These are phyloP conservation scores for Ochotona curzoniae DNA, from an alignment of 2,113 vertebrate genomes.

Conservation along the genomic window DNA sequence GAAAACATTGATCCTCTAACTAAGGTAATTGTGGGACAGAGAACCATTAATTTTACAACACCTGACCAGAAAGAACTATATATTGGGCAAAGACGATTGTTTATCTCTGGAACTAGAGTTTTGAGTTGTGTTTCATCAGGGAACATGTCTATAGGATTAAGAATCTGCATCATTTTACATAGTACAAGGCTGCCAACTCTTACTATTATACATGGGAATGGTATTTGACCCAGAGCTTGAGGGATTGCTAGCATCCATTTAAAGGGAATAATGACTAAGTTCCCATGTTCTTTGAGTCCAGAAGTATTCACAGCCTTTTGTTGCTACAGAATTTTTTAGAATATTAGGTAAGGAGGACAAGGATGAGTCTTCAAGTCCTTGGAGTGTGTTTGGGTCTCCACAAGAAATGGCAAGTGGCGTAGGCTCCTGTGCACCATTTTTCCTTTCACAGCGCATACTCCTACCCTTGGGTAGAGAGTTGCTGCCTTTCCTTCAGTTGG, in stretches of 20 bases:
- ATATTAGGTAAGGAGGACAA: conserved; percentile 22
- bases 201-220: conserved; percentile 43
- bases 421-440: neutral
- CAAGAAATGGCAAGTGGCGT: neutral
- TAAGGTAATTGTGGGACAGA: conserved; percentile 53
- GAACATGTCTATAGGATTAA: conserved; percentile 30
- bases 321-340: neutral
- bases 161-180: conserved; percentile 63
- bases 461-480: conserved; percentile 19
- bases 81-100: conserved; percentile 50
- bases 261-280: conserved; percentile 31
- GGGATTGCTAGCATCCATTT: conserved; percentile 39
- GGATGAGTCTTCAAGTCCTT: neutral
- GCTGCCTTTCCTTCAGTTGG: conserved; percentile 51
- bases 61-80: conserved; percentile 1
- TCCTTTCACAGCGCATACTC: neutral
- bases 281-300: neutral
- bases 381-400: conserved; percentile 22
- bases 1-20: conserved; percentile 60
- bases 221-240: conserved; percentile 34
- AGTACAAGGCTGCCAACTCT: conserved; percentile 37
- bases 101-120: conserved; percentile 48
- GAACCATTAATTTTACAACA: conserved; percentile 42
- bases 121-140: conserved; percentile 60
- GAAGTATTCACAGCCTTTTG: conserved; percentile 41